phyloP scores from a whole-genome alignment of 2,113 vertebrate genomes.

The Harpagus bidentatus region DNA sequence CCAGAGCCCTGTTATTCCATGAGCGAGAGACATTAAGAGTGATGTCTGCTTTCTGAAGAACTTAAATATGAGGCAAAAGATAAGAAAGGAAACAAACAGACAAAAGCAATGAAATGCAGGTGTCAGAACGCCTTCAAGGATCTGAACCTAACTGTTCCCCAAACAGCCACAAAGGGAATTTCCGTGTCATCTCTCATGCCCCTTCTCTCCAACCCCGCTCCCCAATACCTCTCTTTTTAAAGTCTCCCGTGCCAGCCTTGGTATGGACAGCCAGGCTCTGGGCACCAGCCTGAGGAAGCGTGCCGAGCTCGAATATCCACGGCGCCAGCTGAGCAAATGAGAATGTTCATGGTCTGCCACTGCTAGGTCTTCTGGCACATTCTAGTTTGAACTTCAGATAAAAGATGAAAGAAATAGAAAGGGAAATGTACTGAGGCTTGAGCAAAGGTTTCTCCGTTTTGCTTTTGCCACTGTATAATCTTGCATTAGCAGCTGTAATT shows the following conservation, averaged over 20 bases:
- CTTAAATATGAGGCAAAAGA: neutral
- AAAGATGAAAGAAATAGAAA: conserved; percentile 21
- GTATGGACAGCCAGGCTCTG: neutral
- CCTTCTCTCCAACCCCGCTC: neutral
- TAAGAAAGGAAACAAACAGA: neutral
- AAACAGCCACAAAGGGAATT: neutral
- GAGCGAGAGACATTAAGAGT: neutral
- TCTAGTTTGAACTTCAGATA: neutral
- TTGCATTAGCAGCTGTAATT: conserved; percentile 57
- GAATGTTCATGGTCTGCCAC: neutral
- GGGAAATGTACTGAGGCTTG: conserved; percentile 12
- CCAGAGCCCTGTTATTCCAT: neutral
- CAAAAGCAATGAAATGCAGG: neutral
- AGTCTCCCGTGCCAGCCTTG: neutral
- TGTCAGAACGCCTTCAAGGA: neutral
- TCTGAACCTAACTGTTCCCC: neutral
- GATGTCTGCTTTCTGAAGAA: neutral
- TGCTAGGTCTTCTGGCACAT: conserved; percentile 16
- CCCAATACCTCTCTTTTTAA: neutral
- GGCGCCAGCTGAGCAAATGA: neutral
- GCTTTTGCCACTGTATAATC: conserved; percentile 11
- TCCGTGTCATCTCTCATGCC: neutral
- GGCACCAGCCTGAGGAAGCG: neutral
- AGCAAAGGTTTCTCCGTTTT: conserved; percentile 9
- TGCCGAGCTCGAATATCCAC: neutral